phyloP scores from a whole-genome alignment of 2,797 vertebrate genomes.

The Alosa sapidissima region DNA sequence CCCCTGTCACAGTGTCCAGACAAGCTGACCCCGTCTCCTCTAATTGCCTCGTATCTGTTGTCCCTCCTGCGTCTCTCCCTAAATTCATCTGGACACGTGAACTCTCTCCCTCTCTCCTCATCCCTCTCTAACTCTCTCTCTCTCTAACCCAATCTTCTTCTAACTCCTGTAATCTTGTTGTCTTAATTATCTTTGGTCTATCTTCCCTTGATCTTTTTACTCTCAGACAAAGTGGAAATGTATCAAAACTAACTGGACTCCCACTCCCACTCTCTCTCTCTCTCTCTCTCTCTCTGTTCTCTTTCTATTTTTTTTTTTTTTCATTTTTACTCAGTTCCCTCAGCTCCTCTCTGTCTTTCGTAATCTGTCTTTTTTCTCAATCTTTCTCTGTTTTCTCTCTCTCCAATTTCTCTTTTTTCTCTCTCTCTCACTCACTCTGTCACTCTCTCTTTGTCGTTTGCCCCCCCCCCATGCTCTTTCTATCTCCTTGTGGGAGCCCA shows the following conservation, averaged over 20 bases:
- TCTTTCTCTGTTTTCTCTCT: constrained; percentile 24
- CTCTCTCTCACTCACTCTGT: constrained; percentile 26
- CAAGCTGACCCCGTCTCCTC: constrained; percentile 7
- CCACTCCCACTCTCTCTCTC: constrained; percentile 3
- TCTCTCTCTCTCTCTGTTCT: constrained; percentile 1
- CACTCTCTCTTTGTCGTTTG: neutral
- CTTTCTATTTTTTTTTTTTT: neutral
- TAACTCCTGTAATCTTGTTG: constrained; percentile 15
- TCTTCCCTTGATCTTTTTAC: neutral
- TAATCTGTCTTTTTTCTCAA: constrained; percentile 19
- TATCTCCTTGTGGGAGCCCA: constrained; percentile 31
- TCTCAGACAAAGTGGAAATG: constrained; percentile 7
- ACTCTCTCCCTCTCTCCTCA: neutral
- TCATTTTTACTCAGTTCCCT: neutral
- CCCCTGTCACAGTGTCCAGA: constrained; percentile 3
- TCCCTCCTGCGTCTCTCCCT: neutral
- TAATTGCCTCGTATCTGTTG: neutral
- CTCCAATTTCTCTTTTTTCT: neutral
- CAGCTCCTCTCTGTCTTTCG: neutral
- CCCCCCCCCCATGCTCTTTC: constrained; percentile 38
- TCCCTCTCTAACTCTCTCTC: neutral
- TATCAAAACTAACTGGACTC: constrained; percentile 14
- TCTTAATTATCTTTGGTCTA: constrained; percentile 2
- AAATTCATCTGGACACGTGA: neutral
- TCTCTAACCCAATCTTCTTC: constrained; percentile 1